Evolutionary conservation across 2,797 vertebrate genomes (phyloP), one percentile per base, ranked within the genome.

Genomic region (Chelonia mydas): DNA sequence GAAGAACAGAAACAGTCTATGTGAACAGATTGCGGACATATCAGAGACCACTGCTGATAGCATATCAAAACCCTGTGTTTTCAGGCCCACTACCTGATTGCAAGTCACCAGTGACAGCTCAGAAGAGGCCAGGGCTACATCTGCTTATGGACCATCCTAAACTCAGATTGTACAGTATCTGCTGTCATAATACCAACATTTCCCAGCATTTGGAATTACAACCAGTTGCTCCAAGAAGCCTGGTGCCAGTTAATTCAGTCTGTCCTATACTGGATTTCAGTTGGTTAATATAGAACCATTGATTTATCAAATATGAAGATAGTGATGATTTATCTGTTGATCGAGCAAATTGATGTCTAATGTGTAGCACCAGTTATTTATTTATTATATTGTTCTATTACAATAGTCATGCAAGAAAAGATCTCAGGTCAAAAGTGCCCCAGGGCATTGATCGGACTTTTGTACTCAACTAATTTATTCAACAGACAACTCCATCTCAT

Each of bases 361-460:
- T 49, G 12, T 31, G 17, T 28, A 49, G 45, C 12, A 49, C 25
- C 37, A 45, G 65, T 72, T 72, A 72, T 41, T 3, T 11, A 72
- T 41, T 21, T 10, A 13, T 47, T 76, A 76, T 28, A 28, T 76
- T 25, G 2, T 76, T 76, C 72, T 76, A 47, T 76, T 47, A 57
- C 9, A 27, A 76, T n/a, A 68, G 61, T 19, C 61, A 68, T 19
- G 17, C 33, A 68, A 68, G 17, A 10, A 74, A 88, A n/a, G 27
- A n/a, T 49, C 41, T 37, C 2, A 4, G 4, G 17, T 59, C 17
- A 59, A 83, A 91, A 50, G 5, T 5, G 7, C 47, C 3, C 37
- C 21, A 28, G 47, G 7, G 2, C 45, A 19, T 3, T 83, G 59
- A 81, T 13, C 28, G 41, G 13, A 0, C 1, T 77, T 76, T 37